phyloP scores from a whole-genome alignment of 2,797 vertebrate genomes.

The Myotis planiceps region DNA sequence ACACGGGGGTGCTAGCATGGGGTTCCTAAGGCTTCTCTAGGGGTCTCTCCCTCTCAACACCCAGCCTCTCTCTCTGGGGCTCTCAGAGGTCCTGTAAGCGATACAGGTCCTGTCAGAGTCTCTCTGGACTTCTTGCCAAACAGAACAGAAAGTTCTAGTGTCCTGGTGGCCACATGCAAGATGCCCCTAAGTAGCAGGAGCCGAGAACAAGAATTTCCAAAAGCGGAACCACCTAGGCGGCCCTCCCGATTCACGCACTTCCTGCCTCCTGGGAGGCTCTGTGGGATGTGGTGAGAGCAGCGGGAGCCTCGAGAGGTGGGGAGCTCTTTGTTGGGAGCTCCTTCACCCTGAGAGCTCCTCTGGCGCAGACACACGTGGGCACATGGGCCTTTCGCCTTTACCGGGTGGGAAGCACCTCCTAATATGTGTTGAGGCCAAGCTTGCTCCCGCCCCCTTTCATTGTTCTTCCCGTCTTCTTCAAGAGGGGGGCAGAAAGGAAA shows the following conservation, averaged over 20 bases:
- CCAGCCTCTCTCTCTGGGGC: neutral
- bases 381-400: neutral
- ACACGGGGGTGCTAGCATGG: accelerated
- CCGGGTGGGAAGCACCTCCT: neutral
- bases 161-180: neutral
- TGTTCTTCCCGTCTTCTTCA: neutral
- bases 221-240: neutral
- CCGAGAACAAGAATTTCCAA: neutral
- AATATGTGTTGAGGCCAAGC: neutral
- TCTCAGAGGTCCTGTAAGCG: neutral
- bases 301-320: neutral
- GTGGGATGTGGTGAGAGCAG: accelerated
- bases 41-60: neutral
- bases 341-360: neutral
- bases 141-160: neutral
- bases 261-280: neutral
- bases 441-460: neutral
- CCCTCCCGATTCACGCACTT: neutral
- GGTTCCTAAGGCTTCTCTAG: neutral
- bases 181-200: neutral
- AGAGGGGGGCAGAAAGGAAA: neutral
- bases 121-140: neutral
- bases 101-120: neutral
- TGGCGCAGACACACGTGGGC: neutral
- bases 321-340: neutral